These are phyloP conservation scores for human (Homo sapiens) DNA, from an alignment of 2,113 vertebrate genomes.

Conservation along the genomic window DNA sequence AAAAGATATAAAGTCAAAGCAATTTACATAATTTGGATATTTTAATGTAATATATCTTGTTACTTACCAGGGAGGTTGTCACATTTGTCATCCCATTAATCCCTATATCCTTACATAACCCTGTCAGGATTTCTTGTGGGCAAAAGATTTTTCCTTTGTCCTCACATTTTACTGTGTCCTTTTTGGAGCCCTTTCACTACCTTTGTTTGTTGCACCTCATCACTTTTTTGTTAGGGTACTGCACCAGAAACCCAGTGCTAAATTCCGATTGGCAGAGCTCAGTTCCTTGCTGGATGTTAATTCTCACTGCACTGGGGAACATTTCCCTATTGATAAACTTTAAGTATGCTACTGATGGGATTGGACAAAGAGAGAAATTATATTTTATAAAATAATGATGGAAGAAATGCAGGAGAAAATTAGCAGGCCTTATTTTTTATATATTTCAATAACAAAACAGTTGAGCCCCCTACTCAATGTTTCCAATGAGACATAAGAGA, in stretches of 20 bases:
- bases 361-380: neutral
- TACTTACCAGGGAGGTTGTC: slow-evolving; percentile 36
- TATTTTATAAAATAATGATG: neutral
- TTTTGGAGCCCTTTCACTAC: neutral
- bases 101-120: neutral
- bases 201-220: neutral
- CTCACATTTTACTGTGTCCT: neutral
- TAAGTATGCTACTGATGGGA: neutral
- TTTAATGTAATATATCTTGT: slow-evolving; percentile 60
- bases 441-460: neutral
- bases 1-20: slow-evolving; percentile 58
- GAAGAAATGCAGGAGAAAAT: neutral
- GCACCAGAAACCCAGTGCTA: neutral
- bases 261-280: neutral
- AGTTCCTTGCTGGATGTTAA: neutral
- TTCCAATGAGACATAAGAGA: neutral
- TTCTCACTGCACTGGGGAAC: neutral
- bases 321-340: neutral
- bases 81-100: slow-evolving; percentile 58
- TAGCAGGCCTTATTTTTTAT: neutral
- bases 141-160: neutral
- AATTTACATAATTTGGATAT: slow-evolving; percentile 63
- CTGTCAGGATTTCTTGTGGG: neutral
- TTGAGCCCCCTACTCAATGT: neutral
- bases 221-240: neutral